Conservation (phyloP, 2,113 vertebrate species). For the Clupea harengus region DNA sequence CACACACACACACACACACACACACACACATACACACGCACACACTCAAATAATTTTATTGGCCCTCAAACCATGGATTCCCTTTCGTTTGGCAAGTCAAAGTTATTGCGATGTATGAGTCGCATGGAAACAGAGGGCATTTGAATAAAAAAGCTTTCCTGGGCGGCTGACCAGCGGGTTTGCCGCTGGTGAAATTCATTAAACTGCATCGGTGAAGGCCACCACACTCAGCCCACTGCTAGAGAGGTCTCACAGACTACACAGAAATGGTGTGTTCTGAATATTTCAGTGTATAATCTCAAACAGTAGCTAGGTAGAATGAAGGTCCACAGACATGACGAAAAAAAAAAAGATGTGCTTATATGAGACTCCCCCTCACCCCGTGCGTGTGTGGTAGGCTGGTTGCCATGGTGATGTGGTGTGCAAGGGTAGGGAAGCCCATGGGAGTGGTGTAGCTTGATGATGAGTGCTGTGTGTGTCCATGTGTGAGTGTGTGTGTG, state of each 20-base stretch:
- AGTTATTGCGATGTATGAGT: background rate
- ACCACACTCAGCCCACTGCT: background rate
- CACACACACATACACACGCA: too few species aligned
- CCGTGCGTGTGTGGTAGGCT: slow-evolving; percentile 37
- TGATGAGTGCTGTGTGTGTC: background rate
- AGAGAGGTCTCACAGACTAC: background rate
- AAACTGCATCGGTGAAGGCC: background rate
- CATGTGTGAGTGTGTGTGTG: slow-evolving; percentile 31
- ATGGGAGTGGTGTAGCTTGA: slow-evolving; percentile 44
- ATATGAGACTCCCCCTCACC: slow-evolving; percentile 28
- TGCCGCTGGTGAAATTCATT: background rate
- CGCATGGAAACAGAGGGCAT: background rate
- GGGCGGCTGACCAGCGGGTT: background rate
- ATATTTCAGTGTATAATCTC: background rate
- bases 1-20: too few species aligned
- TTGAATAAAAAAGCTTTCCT: background rate
- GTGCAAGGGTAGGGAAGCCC: slow-evolving; percentile 42
- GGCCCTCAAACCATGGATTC: background rate
- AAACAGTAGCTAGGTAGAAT: background rate
- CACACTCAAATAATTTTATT: slow-evolving; percentile 7
- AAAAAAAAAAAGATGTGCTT: background rate
- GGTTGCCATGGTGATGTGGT: slow-evolving; percentile 49
- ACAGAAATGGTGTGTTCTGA: background rate
- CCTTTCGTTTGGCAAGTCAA: background rate
- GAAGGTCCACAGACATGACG: background rate